Conservation (phyloP, 2,113 vertebrate species). For the Hymenochirus boettgeri region DNA sequence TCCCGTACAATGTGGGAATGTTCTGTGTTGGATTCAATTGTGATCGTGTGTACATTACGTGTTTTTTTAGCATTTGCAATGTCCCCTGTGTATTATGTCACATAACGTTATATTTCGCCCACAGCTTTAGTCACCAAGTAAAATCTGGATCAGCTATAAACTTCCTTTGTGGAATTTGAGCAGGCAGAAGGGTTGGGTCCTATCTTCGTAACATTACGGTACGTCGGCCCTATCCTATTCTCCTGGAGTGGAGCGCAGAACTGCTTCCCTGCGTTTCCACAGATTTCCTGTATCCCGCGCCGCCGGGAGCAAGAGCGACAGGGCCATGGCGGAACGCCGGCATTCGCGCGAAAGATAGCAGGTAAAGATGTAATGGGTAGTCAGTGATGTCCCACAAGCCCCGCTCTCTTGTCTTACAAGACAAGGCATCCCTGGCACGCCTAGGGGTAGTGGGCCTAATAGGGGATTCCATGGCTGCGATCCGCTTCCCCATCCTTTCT, state of each 20-base stretch:
- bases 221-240: conserved; percentile 33
- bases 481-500: neutral
- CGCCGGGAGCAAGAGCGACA: conserved; percentile 62
- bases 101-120: too few relatives aligned
- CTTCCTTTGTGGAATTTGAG: too few relatives aligned
- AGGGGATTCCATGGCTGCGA: neutral
- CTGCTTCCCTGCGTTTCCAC: conserved; percentile 30
- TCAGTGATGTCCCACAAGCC: neutral
- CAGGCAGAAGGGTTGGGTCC: neutral
- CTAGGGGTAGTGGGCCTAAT: neutral
- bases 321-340: conserved; percentile 94
- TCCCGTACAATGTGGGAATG: too few relatives aligned
- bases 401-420: conserved; percentile 15
- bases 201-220: conserved; percentile 25
- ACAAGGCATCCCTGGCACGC: neutral
- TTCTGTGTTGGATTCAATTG: too few relatives aligned
- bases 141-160: too few relatives aligned
- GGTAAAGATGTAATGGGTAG: conserved; percentile 60
- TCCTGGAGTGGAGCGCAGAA: conserved; percentile 18
- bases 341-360: conserved; percentile 97
- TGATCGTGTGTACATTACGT: too few relatives aligned
- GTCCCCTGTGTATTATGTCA: too few relatives aligned
- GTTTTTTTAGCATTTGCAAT: too few relatives aligned
- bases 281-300: conserved; percentile 38
- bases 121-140: too few relatives aligned